Evolutionary conservation across 2,888 invertebrate genomes (phyloP).

Genomic region (Amiota minor): DNA sequence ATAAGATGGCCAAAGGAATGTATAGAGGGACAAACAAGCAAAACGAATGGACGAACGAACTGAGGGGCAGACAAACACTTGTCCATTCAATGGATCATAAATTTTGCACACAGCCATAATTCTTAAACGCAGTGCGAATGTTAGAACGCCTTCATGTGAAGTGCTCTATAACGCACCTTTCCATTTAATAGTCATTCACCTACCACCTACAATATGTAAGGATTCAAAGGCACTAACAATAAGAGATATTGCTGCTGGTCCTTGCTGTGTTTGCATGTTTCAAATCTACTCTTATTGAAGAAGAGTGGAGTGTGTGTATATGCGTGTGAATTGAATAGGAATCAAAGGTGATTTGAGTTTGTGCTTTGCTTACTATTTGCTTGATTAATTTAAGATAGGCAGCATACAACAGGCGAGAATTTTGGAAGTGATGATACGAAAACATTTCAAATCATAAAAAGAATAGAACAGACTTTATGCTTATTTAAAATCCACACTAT

Average conservation of each 20-base stretch:
- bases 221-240: no score
- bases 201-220: no score
- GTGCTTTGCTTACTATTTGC: not conserved
- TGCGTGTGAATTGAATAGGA: not conserved
- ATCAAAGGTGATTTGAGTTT: slow-evolving; percentile 1
- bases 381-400: not conserved
- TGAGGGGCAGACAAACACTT: slow-evolving; percentile 12
- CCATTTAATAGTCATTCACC: not conserved
- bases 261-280: not conserved
- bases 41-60: not conserved
- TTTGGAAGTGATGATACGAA: no score
- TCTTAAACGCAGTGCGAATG: slow-evolving; percentile 40
- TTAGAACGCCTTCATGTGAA: not conserved
- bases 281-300: not conserved
- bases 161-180: not conserved
- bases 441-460: no score
- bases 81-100: slow-evolving; percentile 60
- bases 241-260: no score
- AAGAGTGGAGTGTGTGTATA: not conserved
- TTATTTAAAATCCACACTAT: no score
- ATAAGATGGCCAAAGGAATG: not conserved
- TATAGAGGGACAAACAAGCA: not conserved
- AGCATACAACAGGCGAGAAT: not conserved
- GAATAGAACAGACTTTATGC: no score
- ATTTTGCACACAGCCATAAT: slow-evolving; percentile 56